Evolutionary conservation across 2,888 invertebrate species (phyloP).

Genomic region (Venusia cambrica): DNA sequence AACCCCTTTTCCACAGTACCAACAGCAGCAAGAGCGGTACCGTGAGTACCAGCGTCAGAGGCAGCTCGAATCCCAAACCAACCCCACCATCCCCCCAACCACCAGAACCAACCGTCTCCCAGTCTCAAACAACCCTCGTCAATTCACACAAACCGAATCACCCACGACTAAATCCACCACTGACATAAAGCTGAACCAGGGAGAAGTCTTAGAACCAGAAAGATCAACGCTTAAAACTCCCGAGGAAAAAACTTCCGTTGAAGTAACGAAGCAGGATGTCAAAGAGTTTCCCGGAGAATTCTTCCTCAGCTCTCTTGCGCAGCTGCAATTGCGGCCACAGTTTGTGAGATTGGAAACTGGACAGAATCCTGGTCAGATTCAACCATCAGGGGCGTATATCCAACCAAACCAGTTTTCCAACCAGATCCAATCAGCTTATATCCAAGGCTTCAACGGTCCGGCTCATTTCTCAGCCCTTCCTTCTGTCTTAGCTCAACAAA

Average conservation of each 20-base stretch:
- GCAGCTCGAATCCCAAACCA: slow-evolving; percentile 46
- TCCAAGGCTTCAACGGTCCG: slow-evolving; percentile 58
- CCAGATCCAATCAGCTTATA: no score
- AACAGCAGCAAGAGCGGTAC: slow-evolving; percentile 60
- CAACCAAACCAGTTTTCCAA: slow-evolving; percentile 41
- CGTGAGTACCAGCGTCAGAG: slow-evolving; percentile 60
- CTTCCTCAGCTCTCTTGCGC: slow-evolving; percentile 60
- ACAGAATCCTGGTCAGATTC: slow-evolving; percentile 54
- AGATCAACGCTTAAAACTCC: slow-evolving; percentile 44
- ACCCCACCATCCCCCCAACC: no score
- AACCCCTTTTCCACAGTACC: slow-evolving; percentile 50
- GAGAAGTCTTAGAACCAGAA: slow-evolving; percentile 42
- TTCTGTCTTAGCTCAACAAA: slow-evolving; percentile 61
- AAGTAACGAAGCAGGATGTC: slow-evolving; percentile 64
- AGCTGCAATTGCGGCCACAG: slow-evolving; percentile 59
- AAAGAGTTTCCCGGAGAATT: slow-evolving; percentile 68
- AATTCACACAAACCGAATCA: slow-evolving; percentile 51
- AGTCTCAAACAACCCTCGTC: slow-evolving; percentile 48
- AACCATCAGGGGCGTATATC: slow-evolving; percentile 31
- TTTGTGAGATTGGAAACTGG: slow-evolving; percentile 52
- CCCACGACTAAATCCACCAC: slow-evolving; percentile 50
- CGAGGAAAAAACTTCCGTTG: slow-evolving; percentile 65
- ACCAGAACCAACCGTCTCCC: slow-evolving; percentile 44
- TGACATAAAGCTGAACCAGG: slow-evolving; percentile 52
- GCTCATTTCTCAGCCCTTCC: slow-evolving; percentile 65